Base-by-base conservation (phyloP, 1,140 invertebrate species). In the Formica exsecta region DNA sequence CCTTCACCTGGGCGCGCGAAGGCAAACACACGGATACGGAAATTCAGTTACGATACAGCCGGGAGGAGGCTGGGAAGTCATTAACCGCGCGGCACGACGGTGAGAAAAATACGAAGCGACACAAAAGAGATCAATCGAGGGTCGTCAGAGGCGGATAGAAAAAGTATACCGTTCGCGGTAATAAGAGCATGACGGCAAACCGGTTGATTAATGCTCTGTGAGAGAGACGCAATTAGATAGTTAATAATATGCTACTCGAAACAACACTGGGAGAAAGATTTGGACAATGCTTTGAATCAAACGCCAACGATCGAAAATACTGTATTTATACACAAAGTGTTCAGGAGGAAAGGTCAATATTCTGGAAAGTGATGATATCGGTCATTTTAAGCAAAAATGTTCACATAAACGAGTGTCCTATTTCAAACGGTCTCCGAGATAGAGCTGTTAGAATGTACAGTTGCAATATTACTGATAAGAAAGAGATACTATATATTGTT, bases 1-100 rank as follows among this genome's bases (percentile, higher is more conserved):
- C 80, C 77, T 89, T 81, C 75, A 87, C 80, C 89, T 90, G 74
- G 44, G n/a, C n/a, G 68, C 16, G 68, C n/a, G 32, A 22, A 25
- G 22, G 16, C 38, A 79, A 51, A 81, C 7, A 29, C 65, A 41
- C 11, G 64, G 36, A 51, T 51, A 51, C 65, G 86, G 65, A 59
- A 61, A 80, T 79, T 22, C 36, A 66, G 76, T 54, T 19, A 38
- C 8, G 22, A 77, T 73, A 51, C 4, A 59, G 61, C 61, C 48
- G 25, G 54, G n/a, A 51, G 59, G 65, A 65, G 25, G 84, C 29
- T 41, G 59, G 68, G n/a, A 59, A 48, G 48, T 83, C 68, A 73
- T 83, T 83, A 83, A 83, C 79, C 66, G 75, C 38, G 73, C 48
- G 71, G 51, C 64, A 48, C 66, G 38, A 44, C 25, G 66, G 51